Evolutionary conservation across 1,140 invertebrate genomes (phyloP).

Genomic region (Euwallacea similis): DNA sequence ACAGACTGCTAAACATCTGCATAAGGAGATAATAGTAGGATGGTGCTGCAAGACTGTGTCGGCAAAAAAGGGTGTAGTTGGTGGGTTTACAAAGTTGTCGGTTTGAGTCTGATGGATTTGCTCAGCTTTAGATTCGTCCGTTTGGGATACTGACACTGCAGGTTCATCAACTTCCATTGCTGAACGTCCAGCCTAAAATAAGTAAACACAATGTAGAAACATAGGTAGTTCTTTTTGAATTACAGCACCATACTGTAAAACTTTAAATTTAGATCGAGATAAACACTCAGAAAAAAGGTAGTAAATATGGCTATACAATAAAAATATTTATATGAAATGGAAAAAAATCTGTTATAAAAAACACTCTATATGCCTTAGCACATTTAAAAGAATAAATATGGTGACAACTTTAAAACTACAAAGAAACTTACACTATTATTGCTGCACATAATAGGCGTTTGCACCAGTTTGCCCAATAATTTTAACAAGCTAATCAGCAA

Average conservation of each 20-base stretch:
- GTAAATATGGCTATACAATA: no score
- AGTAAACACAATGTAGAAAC: neutral
- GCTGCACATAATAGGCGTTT: constrained; percentile 62
- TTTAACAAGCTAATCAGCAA: constrained; percentile 71
- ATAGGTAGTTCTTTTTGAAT: no score
- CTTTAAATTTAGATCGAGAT: no score
- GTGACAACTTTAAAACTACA: no score
- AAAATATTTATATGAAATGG: no score
- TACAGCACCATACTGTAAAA: no score
- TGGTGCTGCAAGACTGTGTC: constrained; percentile 77
- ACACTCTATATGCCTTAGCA: neutral
- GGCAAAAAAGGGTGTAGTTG: constrained; percentile 65
- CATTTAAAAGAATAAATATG: neutral
- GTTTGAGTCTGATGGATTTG: constrained; percentile 60
- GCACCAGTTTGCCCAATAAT: constrained; percentile 65
- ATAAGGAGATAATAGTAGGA: constrained; percentile 78
- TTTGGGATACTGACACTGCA: constrained; percentile 59
- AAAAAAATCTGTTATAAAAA: no score
- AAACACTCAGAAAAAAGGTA: no score
- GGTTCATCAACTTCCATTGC: constrained; percentile 6
- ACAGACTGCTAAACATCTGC: constrained; percentile 72
- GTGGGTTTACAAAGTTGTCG: constrained; percentile 46
- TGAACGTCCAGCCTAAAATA: neutral
- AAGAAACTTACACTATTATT: constrained; percentile 23
- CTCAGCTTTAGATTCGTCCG: constrained; percentile 78